Base-by-base conservation (phyloP, 2,113 vertebrate genomes). In the Austrofundulus limnaeus region DNA sequence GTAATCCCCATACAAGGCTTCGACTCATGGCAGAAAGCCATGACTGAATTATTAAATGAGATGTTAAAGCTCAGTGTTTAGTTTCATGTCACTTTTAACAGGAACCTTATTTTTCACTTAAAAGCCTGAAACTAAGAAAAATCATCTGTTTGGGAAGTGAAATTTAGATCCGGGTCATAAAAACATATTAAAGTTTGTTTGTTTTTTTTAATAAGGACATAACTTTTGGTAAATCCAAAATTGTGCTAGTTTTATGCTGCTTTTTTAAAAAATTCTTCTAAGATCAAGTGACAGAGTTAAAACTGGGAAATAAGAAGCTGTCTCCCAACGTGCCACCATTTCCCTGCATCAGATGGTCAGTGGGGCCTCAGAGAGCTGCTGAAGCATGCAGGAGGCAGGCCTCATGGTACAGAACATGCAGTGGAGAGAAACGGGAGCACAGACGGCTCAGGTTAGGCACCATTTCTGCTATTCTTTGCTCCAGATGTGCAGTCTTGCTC, bases 311-410 rank as follows among this genome's bases (percentile, higher is more conserved):
- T n/a, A n/a, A n/a, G n/a, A n/a, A n/a, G n/a, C n/a, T n/a, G n/a
- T n/a, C n/a, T n/a, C n/a, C 58, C 24, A 20, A 45, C 31, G 39
- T 49, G 61, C 38, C 72, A 61, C 43, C 25, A 25, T 76, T 47
- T 90, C 81, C 83, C 83, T 51, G 11, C 57, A 89, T 82, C 89
- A 90, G 84, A 88, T 75, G 83, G 85, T 72, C 85, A 82, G 82
- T 89, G 89, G 89, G 85, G 79, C 86, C 83, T 70, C 82, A 87
- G 85, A 87, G 83, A 88, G 80, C 80, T 79, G 78, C 63, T 81
- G 78, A 79, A 86, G 85, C 82, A 76, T 81, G 82, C 75, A 82
- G 83, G 78, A 75, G 52, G 28, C 85, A 56, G 54, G 50, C 82
- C 84, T 0, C 7, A 85, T 41, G 69, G 61, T 72, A 48, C 75